Percentiles rank a stretch among this genome's conserved stretches.
Conservation (phyloP, 2,888 invertebrate genomes). For the Cheilosia vulpina region DNA sequence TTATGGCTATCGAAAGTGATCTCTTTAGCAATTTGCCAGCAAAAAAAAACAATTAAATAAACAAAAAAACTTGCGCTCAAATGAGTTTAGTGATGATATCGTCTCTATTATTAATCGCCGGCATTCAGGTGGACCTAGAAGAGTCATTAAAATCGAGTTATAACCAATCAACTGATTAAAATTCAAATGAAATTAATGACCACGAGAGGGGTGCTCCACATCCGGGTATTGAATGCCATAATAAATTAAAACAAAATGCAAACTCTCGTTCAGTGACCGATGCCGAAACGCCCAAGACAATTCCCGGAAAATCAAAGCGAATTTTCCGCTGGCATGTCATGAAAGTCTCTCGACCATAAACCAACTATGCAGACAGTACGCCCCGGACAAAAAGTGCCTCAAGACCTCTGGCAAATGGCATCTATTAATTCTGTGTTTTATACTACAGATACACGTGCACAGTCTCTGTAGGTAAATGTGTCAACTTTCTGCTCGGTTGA, state of each 20-base stretch:
- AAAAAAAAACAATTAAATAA: neutral
- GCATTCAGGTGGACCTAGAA: neutral
- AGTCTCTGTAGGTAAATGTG: conserved; percentile 65
- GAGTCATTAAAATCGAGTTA: conserved; percentile 4
- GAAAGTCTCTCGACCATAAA: conserved; percentile 49
- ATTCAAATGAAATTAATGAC: conserved; percentile 14
- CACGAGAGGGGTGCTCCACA: neutral
- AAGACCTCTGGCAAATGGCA: conserved; percentile 26
- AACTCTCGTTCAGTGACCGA: conserved; percentile 9
- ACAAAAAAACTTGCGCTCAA: conserved; percentile 7
- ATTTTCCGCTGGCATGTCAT: conserved; percentile 66
- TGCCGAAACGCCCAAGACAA: conserved; percentile 57
- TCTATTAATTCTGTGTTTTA: conserved; percentile 3
- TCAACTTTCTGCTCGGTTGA: conserved; percentile 72
- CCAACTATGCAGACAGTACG: conserved; percentile 34
- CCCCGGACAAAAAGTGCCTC: conserved; percentile 5
- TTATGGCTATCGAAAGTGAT: conserved; percentile 32
- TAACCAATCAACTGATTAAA: conserved; percentile 24
- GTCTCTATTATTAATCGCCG: neutral
- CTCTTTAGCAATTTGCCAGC: conserved; percentile 20
- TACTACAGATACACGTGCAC: neutral
- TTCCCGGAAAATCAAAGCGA: conserved; percentile 71
- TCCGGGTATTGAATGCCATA: conserved; percentile 40
- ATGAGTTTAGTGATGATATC: neutral
- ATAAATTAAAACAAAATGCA: neutral